phyloP scores from a whole-genome alignment of 2,797 vertebrate genomes.

The Rhinophrynus dorsalis region DNA sequence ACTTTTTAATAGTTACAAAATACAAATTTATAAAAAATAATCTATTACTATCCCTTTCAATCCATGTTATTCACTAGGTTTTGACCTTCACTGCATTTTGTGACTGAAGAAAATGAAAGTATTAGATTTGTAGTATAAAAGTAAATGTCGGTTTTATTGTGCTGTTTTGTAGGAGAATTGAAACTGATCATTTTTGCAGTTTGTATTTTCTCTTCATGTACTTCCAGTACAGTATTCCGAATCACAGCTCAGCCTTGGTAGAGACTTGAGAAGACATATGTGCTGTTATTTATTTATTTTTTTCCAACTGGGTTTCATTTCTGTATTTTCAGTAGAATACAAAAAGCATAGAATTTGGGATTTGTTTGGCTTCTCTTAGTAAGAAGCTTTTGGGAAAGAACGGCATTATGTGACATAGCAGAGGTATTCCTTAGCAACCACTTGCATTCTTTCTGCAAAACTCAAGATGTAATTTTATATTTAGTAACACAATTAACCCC shows the following conservation, averaged over 20 bases:
- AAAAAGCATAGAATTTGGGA: constrained; percentile 24
- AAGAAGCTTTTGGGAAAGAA: constrained; percentile 37
- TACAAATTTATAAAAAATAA: no score
- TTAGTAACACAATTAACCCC: neutral
- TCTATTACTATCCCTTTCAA: no score
- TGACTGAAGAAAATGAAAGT: no score
- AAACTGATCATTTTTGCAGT: no score
- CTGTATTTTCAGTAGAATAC: constrained; percentile 19
- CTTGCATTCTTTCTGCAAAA: constrained; percentile 41
- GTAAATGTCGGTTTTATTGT: no score
- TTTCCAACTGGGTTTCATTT: constrained; percentile 11
- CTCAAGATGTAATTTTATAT: constrained; percentile 1
- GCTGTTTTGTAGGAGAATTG: no score
- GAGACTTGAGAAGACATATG: constrained; percentile 22
- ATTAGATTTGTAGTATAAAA: no score
- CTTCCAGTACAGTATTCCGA: neutral
- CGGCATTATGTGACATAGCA: constrained; percentile 40
- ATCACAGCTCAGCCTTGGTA: neutral
- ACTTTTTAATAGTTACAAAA: no score
- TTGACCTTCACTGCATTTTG: no score
- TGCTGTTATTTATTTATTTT: neutral
- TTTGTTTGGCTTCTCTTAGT: constrained; percentile 36
- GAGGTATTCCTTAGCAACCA: constrained; percentile 66
- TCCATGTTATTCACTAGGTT: no score
- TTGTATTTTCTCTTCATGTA: neutral